Base-by-base conservation (phyloP, 1,140 invertebrate species). In the Eciton burchellii region DNA sequence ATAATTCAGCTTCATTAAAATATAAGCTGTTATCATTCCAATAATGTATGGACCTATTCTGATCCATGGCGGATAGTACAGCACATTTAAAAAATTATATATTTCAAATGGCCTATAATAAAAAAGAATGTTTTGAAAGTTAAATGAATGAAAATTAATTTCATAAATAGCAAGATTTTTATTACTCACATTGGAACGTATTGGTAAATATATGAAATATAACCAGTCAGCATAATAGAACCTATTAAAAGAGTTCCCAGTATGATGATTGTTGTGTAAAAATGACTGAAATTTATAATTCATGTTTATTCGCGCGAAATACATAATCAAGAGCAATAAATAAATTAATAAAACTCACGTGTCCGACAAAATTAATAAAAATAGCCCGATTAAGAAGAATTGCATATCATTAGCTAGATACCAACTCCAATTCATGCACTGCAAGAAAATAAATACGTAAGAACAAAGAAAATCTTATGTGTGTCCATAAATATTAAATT, bases 351-450 rank as follows among this genome's bases (percentile, higher is more conserved):
- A 9, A 60, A 92, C 93, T 94, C 92, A 96, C 95, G 92, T 92
- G 29, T 92, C 92, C 29, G 95, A 95, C 5, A 95, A 74, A 16
- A 95, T 93, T 14, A 96, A 85, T 0, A 96, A 63, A 14, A 94
- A 84, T 0, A 91, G 91, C 47, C 92, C 92, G 70, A 97, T 90
- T 6, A 96, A 88, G 88, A 96, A 97, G 89, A 97, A 97, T 92
- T 97, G 97, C 95, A 97, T 97, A 90, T 98, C 97, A 74, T 96
- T 96, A 16, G 97, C 96, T 57, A 98, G 88, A 87, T 97, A 98
- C 97, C 97, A 98, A 26, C 96, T 96, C 96, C 97, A 97, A 5
- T 95, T 95, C 92, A 97, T 94, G 86, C 97, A 98, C 96, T 96
- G 84, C 29, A 82, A 86, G 21, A 79, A 74, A 71, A 47, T 14